Conservation (phyloP, 2,888 invertebrate genomes). For the Galerucella pusilla region DNA sequence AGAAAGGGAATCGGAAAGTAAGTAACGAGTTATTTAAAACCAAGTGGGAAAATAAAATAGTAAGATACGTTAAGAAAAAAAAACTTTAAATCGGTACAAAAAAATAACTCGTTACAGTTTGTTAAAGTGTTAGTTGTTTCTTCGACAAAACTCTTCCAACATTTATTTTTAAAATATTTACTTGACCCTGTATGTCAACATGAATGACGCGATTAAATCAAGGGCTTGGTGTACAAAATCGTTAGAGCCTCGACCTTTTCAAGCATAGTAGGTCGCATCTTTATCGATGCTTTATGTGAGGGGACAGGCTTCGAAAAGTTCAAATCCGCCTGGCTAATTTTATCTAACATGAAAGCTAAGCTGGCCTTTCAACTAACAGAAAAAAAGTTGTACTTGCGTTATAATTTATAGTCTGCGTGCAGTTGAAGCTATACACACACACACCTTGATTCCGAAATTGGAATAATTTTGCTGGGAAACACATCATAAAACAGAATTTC, state of each 20-base stretch:
- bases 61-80: no score
- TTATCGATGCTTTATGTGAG: conserved; percentile 15
- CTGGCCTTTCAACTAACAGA: not conserved
- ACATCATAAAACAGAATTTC: not conserved
- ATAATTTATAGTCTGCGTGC: conserved; percentile 9
- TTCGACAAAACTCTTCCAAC: no score
- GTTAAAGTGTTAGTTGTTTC: no score
- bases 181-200: not conserved
- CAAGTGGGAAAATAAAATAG: no score
- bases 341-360: not conserved
- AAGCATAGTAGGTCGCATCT: conserved; percentile 16
- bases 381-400: not conserved
- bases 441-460: conserved; percentile 3
- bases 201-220: conserved; percentile 7
- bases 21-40: no score
- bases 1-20: no score
- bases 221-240: conserved; percentile 25
- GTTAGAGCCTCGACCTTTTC: conserved; percentile 28
- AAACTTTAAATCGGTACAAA: no score
- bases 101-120: no score
- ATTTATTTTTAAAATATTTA: not conserved
- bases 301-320: conserved; percentile 4
- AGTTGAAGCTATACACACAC: not conserved
- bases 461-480: not conserved
- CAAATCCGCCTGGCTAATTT: conserved; percentile 1